Evolutionary conservation across 1,140 invertebrate genomes (phyloP).

Genomic region (Radopholus similis): DNA sequence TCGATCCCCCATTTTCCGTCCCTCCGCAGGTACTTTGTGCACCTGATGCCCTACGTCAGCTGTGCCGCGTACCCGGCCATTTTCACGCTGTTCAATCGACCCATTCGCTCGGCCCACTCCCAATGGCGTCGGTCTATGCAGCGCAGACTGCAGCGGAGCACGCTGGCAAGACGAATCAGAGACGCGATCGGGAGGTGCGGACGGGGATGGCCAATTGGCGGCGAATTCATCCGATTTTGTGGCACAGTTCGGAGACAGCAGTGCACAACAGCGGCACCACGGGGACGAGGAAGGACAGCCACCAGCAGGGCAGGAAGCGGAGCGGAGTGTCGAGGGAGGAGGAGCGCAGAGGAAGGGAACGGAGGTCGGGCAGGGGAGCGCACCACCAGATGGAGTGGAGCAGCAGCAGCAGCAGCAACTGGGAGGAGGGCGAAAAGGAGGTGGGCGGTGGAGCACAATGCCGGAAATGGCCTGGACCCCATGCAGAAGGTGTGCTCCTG

Average conservation of each 20-base stretch:
- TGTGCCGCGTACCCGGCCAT: slow-evolving; percentile 44
- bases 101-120: slow-evolving; percentile 40
- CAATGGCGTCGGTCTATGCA: slow-evolving; percentile 21
- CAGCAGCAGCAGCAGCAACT: not conserved
- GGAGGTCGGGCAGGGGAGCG: not conserved
- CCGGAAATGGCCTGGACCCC: no score
- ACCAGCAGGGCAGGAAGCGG: not conserved
- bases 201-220: not conserved
- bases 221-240: not conserved
- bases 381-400: not conserved
- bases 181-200: slow-evolving; percentile 16
- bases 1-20: slow-evolving; percentile 27
- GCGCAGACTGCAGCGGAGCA: slow-evolving; percentile 25
- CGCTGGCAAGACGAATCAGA: slow-evolving; percentile 24
- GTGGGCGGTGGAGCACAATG: no score
- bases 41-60: slow-evolving; percentile 43
- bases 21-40: slow-evolving; percentile 38
- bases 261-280: slow-evolving; percentile 31
- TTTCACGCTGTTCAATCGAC: slow-evolving; percentile 46
- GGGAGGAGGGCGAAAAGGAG: no score
- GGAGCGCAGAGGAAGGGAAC: not conserved
- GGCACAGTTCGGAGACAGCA: no score
- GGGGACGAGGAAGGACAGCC: not conserved
- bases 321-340: no score
- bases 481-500: no score